These are phyloP conservation scores for Rhinoptilus africanus DNA, from an alignment of 2,113 vertebrate species.

Conservation along the genomic window DNA sequence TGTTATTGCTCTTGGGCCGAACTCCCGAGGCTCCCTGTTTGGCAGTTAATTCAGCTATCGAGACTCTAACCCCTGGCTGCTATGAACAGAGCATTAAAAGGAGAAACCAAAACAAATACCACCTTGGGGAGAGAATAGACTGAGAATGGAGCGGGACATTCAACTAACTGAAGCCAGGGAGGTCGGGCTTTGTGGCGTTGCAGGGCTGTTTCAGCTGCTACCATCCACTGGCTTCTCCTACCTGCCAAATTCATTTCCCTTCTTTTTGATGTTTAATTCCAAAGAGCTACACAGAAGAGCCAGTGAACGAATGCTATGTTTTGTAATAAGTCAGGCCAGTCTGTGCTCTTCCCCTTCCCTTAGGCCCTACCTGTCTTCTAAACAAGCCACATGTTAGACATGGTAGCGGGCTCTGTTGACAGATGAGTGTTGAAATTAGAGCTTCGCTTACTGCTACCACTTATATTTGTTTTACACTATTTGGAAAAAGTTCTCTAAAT, in stretches of 20 bases:
- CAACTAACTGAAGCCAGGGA: neutral
- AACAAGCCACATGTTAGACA: neutral
- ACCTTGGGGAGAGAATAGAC: neutral
- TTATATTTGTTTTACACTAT: neutral
- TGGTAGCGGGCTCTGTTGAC: neutral
- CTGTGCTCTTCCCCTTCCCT: neutral
- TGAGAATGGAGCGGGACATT: neutral
- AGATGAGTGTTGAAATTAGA: neutral
- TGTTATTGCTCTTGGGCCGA: neutral
- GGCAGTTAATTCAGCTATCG: neutral
- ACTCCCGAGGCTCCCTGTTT: neutral
- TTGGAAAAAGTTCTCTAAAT: neutral
- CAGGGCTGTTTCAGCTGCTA: neutral
- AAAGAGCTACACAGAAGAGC: neutral
- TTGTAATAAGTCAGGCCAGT: neutral
- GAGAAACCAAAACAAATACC: constrained; percentile 16
- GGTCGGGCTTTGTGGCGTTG: neutral
- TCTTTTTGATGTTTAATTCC: neutral
- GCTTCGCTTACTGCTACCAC: neutral
- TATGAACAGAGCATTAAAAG: neutral
- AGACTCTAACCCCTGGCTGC: neutral
- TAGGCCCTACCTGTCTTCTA: neutral
- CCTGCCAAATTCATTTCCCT: neutral
- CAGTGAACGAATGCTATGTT: neutral
- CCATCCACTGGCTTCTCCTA: neutral